These are phyloP conservation scores for Luffia ferchaultella DNA, from an alignment of 2,888 invertebrate genomes.

Conservation along the genomic window DNA sequence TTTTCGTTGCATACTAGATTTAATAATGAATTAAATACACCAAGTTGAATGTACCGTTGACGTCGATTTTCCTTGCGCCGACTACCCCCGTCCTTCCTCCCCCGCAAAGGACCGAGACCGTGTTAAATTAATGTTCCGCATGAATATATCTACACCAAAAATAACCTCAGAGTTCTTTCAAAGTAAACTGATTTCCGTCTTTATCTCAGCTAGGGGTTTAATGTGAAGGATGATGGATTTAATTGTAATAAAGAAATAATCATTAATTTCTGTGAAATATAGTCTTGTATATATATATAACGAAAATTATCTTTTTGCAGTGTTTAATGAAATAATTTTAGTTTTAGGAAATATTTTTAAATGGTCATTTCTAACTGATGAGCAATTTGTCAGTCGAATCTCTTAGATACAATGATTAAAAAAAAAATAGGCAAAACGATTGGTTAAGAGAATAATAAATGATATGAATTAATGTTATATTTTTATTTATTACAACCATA, in stretches of 20 bases:
- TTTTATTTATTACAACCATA: constrained; percentile 7
- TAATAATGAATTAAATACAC: constrained; percentile 56
- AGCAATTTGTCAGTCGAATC: constrained; percentile 55
- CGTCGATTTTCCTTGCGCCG: constrained; percentile 11
- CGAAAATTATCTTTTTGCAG: constrained; percentile 47
- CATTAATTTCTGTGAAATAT: constrained; percentile 49
- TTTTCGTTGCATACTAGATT: constrained; percentile 47
- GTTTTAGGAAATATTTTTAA: constrained; percentile 64
- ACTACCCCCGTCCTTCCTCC: constrained; percentile 17
- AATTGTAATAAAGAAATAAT: constrained; percentile 39
- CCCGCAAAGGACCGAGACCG: constrained; percentile 10
- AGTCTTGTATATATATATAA: constrained; percentile 54
- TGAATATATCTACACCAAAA: constrained; percentile 2
- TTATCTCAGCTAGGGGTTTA: constrained; percentile 28
- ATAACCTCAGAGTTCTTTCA: not conserved
- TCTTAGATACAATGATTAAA: constrained; percentile 60
- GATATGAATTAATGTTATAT: constrained; percentile 45
- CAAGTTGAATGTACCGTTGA: constrained; percentile 48
- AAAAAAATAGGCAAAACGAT: constrained; percentile 61
- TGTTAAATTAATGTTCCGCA: not conserved
- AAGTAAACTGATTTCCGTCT: not conserved
- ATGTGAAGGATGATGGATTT: constrained; percentile 35
- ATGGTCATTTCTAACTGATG: constrained; percentile 55
- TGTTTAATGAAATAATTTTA: constrained; percentile 57
- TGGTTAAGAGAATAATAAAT: constrained; percentile 67